These are phyloP conservation scores for Drosophila merina DNA, from an alignment of 2,888 invertebrate species.

Conservation along the genomic window DNA sequence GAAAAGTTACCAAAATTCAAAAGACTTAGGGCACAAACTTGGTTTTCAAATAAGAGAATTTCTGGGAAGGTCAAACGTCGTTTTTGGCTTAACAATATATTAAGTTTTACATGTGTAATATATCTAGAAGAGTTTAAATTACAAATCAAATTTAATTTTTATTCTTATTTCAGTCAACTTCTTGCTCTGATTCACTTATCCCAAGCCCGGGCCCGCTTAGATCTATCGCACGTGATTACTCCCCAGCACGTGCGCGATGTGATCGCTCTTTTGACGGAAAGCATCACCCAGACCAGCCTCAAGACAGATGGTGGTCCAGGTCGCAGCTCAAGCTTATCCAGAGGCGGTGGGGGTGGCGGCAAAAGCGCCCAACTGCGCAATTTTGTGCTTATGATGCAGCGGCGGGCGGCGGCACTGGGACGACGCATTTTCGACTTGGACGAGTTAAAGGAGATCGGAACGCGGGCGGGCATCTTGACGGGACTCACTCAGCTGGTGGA, in stretches of 20 bases:
- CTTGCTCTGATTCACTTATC: constrained; percentile 94
- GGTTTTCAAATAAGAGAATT: constrained; percentile 4
- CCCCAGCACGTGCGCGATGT: constrained; percentile 93
- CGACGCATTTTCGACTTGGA: constrained; percentile 90
- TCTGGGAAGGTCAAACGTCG: neutral
- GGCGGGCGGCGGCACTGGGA: constrained; percentile 87
- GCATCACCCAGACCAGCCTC: constrained; percentile 90
- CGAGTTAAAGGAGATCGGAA: constrained; percentile 90
- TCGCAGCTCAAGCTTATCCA: constrained; percentile 3
- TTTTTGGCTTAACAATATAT: neutral
- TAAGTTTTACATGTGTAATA: neutral
- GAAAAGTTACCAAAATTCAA: constrained; percentile 38
- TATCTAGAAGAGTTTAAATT: too few relatives aligned
- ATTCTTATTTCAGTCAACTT: constrained; percentile 87
- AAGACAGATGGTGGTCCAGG: constrained; percentile 52
- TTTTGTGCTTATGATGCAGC: constrained; percentile 89
- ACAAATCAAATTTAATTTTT: too few relatives aligned
- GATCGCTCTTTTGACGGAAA: constrained; percentile 92
- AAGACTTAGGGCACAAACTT: constrained; percentile 70
- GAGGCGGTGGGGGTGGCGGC: constrained; percentile 86
- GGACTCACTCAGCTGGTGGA: constrained; percentile 88
- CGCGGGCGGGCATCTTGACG: constrained; percentile 86
- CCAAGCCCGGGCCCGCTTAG: constrained; percentile 94
- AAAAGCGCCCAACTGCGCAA: constrained; percentile 86
- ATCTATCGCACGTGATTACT: constrained; percentile 92